Percentiles rank a stretch among this genome's conserved stretches.
Evolutionary conservation across 2,888 invertebrate genomes (phyloP).

Genomic region (Dasypogon diadema): DNA sequence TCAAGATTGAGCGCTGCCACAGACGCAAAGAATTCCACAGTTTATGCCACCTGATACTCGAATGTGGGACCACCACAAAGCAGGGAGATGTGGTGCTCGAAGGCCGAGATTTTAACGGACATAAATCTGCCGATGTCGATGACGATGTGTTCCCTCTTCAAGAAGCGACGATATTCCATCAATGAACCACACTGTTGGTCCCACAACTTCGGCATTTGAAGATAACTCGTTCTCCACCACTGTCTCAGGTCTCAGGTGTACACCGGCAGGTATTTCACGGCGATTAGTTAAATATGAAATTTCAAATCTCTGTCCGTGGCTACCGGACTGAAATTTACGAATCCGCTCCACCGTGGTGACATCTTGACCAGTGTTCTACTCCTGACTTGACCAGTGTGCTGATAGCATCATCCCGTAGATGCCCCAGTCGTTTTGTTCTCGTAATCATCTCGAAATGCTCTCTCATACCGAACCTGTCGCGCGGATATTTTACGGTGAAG

Average conservation of each 20-base stretch:
- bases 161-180: background rate
- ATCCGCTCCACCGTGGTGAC: slow-evolving; percentile 10
- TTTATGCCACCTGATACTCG: slow-evolving; percentile 30
- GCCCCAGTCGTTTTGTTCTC: slow-evolving; percentile 17
- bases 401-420: slow-evolving; percentile 21
- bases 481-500: slow-evolving; percentile 52
- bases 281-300: slow-evolving; percentile 47
- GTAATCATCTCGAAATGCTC: slow-evolving; percentile 15
- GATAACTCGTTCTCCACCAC: slow-evolving; percentile 2
- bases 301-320: slow-evolving; percentile 28
- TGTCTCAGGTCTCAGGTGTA: slow-evolving; percentile 33
- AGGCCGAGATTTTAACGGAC: slow-evolving; percentile 14
- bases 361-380: slow-evolving; percentile 5
- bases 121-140: slow-evolving; percentile 35
- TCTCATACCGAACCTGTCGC: slow-evolving; percentile 12
- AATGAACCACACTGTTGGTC: background rate
- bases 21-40: slow-evolving; percentile 21
- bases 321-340: slow-evolving; percentile 36
- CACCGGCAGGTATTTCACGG: slow-evolving; percentile 44
- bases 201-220: too few species aligned
- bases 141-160: slow-evolving; percentile 3
- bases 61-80: slow-evolving; percentile 25
- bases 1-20: slow-evolving; percentile 40
- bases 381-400: background rate
- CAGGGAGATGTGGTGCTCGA: background rate